Percentiles rank a stretch among this genome's conserved stretches.
Conservation (phyloP, 2,888 invertebrate species). For the Xanthorhoe spadicearia region DNA sequence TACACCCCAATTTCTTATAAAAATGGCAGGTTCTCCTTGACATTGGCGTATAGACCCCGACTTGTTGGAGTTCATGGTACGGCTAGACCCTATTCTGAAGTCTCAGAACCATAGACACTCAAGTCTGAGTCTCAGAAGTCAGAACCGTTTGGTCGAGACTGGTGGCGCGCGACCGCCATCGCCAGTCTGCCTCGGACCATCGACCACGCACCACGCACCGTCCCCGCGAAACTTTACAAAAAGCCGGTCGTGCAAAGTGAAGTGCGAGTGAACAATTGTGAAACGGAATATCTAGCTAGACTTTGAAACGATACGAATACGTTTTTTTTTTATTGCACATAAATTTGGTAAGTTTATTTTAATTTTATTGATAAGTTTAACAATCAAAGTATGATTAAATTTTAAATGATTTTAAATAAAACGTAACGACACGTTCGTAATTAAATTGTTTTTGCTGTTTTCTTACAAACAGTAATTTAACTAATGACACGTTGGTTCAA, state of each 20-base stretch:
- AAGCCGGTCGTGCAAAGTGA: conserved; percentile 76
- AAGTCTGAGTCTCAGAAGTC: conserved; percentile 36
- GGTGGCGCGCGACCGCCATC: conserved; percentile 48
- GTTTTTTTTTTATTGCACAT: conserved; percentile 63
- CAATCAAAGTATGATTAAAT: no score
- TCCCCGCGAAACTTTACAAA: conserved; percentile 65
- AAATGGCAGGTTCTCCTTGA: conserved; percentile 7
- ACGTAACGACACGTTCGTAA: neutral
- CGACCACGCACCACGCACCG: conserved; percentile 60
- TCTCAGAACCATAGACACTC: conserved; percentile 8
- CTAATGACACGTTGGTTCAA: conserved; percentile 39
- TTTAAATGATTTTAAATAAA: neutral
- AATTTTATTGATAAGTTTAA: neutral
- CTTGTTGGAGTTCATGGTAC: conserved; percentile 22
- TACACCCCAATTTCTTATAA: neutral
- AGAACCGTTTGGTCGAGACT: conserved; percentile 51
- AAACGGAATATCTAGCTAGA: conserved; percentile 65
- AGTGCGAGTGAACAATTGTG: conserved; percentile 78
- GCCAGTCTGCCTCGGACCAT: conserved; percentile 73
- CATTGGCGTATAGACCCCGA: conserved; percentile 12
- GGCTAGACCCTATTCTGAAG: conserved; percentile 43
- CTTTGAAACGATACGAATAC: conserved; percentile 62
- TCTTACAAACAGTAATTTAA: conserved; percentile 37
- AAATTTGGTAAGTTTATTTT: conserved; percentile 61
- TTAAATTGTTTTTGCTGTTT: conserved; percentile 30